Evolutionary conservation across 2,888 invertebrate genomes (phyloP).

Genomic region (Petrolisthes manimaculis): DNA sequence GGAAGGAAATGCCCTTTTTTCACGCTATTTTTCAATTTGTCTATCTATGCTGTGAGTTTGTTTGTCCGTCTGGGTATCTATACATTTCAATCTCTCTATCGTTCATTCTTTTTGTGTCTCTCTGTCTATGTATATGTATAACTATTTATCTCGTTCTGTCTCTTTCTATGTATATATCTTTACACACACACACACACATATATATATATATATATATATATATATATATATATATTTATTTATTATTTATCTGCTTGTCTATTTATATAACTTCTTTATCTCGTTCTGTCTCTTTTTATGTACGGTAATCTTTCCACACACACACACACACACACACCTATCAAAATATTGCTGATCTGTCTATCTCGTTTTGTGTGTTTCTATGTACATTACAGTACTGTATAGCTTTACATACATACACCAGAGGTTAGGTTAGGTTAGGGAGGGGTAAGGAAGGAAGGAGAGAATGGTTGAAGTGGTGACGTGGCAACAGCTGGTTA

Average conservation of each 20-base stretch:
- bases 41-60: no score
- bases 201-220: neutral
- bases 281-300: slow-evolving; percentile 28
- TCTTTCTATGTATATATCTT: neutral
- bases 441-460: no score
- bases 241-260: slow-evolving; percentile 36
- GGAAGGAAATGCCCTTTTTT: no score
- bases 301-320: slow-evolving; percentile 21
- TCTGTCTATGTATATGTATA: slow-evolving; percentile 16
- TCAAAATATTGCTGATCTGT: slow-evolving; percentile 22
- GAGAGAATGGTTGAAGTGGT: no score
- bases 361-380: slow-evolving; percentile 21
- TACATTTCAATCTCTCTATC: no score
- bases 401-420: no score
- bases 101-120: neutral
- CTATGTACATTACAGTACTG: neutral
- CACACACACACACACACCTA: slow-evolving; percentile 8
- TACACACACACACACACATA: slow-evolving; percentile 1
- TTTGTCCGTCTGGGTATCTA: no score
- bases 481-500: no score
- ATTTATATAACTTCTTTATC: slow-evolving; percentile 42
- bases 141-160: slow-evolving; percentile 5
- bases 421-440: no score
- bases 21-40: no score
- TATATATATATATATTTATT: neutral